Evolutionary conservation across 2,797 vertebrate species (phyloP).

Genomic region (Potorous gilbertii): DNA sequence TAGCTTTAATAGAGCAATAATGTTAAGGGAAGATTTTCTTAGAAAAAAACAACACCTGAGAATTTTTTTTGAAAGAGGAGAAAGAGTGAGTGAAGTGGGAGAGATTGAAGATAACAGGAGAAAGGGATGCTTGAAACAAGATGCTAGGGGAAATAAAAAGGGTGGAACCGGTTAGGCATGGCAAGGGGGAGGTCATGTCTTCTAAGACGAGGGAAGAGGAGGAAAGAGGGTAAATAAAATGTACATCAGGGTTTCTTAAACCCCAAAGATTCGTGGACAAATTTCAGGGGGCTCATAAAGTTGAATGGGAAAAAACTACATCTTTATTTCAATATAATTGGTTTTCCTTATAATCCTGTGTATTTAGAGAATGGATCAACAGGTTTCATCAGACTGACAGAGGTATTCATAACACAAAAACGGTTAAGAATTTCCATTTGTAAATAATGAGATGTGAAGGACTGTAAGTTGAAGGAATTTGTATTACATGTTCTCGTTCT

Average conservation of each 20-base stretch:
- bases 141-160: background rate
- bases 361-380: background rate
- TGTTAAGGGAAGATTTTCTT: background rate
- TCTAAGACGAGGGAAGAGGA: background rate
- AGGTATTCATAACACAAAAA: background rate
- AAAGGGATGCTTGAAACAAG: background rate
- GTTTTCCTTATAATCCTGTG: background rate
- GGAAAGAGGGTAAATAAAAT: background rate
- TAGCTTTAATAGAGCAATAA: background rate
- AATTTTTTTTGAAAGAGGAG: background rate
- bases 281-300: background rate
- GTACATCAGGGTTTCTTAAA: background rate
- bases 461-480: background rate
- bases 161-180: background rate
- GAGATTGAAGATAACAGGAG: background rate
- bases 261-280: background rate
- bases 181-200: background rate
- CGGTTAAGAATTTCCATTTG: background rate
- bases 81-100: background rate
- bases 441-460: background rate
- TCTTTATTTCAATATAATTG: background rate
- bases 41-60: background rate
- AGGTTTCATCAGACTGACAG: background rate
- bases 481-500: background rate
- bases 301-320: background rate